Conservation (phyloP, 1,140 invertebrate species). For the Pantala flavescens region DNA sequence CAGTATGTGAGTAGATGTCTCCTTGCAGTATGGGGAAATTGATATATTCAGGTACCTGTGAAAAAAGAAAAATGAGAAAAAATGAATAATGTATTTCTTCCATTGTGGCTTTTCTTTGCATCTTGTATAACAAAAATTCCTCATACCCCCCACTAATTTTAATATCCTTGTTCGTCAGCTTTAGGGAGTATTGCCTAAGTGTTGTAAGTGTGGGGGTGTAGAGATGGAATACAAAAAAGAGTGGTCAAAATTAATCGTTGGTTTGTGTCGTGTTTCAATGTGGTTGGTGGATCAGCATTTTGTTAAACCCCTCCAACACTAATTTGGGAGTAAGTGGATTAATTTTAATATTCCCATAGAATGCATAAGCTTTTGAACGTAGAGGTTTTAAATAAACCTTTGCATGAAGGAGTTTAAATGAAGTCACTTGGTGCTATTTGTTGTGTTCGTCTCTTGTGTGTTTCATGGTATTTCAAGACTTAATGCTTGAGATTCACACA, state of each 20-base stretch:
- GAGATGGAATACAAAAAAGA: neutral
- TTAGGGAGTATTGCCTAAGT: neutral
- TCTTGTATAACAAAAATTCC: neutral
- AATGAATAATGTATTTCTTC: constrained; percentile 4
- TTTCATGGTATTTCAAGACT: neutral
- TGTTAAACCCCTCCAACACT: neutral
- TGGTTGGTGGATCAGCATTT: constrained; percentile 9
- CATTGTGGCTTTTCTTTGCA: constrained; percentile 1
- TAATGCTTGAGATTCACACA: neutral
- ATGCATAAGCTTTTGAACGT: neutral
- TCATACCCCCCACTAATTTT: neutral
- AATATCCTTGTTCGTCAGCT: neutral
- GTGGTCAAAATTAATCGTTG: constrained; percentile 1
- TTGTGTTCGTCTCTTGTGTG: constrained; percentile 4
- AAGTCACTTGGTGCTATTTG: constrained; percentile 9
- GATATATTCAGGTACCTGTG: constrained; percentile 2
- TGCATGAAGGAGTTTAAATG: constrained; percentile 9
- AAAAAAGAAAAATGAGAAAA: constrained; percentile 7
- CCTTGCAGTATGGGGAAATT: neutral
- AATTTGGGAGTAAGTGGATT: constrained; percentile 1
- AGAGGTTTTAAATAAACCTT: neutral
- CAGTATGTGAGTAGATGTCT: neutral
- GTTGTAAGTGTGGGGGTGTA: neutral
- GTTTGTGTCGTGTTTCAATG: constrained; percentile 9
- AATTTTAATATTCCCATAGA: constrained; percentile 3